Base-by-base conservation (phyloP, 2,113 vertebrate species). In the Vicugna pacos region DNA sequence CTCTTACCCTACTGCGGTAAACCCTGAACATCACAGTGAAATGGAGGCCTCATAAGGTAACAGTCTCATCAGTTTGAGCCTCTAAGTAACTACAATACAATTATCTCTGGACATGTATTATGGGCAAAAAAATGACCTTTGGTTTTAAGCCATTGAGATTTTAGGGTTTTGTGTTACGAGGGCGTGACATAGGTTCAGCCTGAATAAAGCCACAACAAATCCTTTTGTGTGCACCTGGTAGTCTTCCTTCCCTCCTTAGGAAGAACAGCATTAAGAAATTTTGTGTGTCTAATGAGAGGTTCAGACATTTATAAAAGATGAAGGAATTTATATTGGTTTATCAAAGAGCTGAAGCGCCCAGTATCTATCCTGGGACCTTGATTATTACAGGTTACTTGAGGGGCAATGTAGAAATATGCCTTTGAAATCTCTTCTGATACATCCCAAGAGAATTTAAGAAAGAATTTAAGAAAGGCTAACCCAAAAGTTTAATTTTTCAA, bases 401-500 rank as follows among this genome's bases (percentile, higher is more conserved):
- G 80, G 65, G 15, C n/a, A 87, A 46, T 22, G 60, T 1, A 42
- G 30, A 88, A 56, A 56, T 26, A 54, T 58, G 7, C 8, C 12
- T 73, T 26, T 82, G 42, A 96, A 77, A 76, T 87, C 48, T 62
- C 58, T 28, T 82, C n/a, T 46, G 16, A 35, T 54, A 85, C 3
- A 96, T 35, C 42, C 24, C 28, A 84, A 46, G 24, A 65, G 58
- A 88, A 30, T 77, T 72, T 90, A 87, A 42, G 38, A 42, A 42
- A 42, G 38, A 42, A 42, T 42, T 42, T 42, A 42, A 42, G 7
- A 35, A 28, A 89, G 4, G 6, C 6, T 79, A 81, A 60, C 11
- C 8, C 64, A 35, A 97, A 92, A 56, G 32, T 50, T 87, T 89
- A 79, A 83, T 88, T 77, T 88, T 77, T 2, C 32, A 56, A 85